A percentile compares a stretch with the other conserved stretches of the same genome.
phyloP scores from a whole-genome alignment of 2,113 vertebrate species.

The Boulengeromyrus knoepffleri region DNA sequence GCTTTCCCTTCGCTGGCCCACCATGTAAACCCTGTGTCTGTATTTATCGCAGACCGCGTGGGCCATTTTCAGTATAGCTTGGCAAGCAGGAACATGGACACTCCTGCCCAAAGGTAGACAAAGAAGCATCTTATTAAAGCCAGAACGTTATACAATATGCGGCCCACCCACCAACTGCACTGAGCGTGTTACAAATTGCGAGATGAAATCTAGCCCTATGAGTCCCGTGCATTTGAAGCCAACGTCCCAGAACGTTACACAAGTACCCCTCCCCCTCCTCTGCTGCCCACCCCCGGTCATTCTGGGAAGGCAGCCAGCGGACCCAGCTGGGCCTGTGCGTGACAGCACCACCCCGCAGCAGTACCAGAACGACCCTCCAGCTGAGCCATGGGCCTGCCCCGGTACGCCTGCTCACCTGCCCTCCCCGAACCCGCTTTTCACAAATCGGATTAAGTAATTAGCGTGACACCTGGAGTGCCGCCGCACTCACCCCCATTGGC shows the following conservation, averaged over 20 bases:
- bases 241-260: constrained; percentile 8
- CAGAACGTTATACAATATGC: constrained; percentile 1
- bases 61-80: neutral
- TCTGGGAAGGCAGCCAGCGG: neutral
- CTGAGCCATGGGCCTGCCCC: neutral
- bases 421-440: neutral
- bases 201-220: neutral
- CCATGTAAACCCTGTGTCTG: neutral
- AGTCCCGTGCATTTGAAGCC: neutral
- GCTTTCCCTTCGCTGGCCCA: neutral
- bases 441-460: constrained; percentile 14
- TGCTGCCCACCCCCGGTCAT: neutral
- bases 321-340: neutral
- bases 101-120: neutral
- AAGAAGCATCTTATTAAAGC: neutral
- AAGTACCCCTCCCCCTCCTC: neutral
- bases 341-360: neutral
- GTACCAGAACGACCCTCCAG: neutral
- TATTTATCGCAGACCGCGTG: neutral
- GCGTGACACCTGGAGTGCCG: neutral
- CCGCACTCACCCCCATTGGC: neutral
- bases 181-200: neutral
- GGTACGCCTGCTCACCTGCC: neutral
- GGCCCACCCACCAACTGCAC: neutral
- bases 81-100: neutral